phyloP scores from a whole-genome alignment of 2,888 invertebrate genomes.

The Prenolepis imparis region DNA sequence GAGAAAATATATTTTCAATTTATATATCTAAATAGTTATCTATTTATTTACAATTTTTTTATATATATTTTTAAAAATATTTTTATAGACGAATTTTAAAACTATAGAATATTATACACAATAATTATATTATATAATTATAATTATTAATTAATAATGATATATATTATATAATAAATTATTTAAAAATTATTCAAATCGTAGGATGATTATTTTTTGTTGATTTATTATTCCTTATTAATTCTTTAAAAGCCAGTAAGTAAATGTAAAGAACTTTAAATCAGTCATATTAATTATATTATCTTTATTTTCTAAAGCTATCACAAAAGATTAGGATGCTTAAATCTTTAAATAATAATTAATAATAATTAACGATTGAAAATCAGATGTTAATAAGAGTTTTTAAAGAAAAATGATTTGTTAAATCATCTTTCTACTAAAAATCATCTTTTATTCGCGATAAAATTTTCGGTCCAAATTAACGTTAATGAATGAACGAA shows the following conservation, averaged over 20 bases:
- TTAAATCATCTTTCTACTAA: background rate
- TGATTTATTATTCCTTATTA: background rate
- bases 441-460: background rate
- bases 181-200: background rate
- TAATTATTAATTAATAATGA: background rate
- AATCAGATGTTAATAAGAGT: background rate
- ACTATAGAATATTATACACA: background rate
- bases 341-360: background rate
- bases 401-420: background rate
- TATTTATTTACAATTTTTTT: background rate
- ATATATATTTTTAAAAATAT: too few relatives aligned
- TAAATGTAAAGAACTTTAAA: background rate
- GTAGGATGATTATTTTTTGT: background rate
- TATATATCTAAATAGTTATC: background rate
- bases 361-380: background rate
- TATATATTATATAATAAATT: slow-evolving; percentile 1
- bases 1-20: background rate
- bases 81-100: background rate
- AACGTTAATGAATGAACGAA: background rate
- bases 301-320: background rate
- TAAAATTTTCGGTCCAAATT: background rate
- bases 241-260: background rate
- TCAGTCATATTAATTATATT: slow-evolving; percentile 6
- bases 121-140: background rate
- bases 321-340: background rate